Conservation (phyloP, 1,140 invertebrate genomes). For the Xylocopa sonorina region DNA sequence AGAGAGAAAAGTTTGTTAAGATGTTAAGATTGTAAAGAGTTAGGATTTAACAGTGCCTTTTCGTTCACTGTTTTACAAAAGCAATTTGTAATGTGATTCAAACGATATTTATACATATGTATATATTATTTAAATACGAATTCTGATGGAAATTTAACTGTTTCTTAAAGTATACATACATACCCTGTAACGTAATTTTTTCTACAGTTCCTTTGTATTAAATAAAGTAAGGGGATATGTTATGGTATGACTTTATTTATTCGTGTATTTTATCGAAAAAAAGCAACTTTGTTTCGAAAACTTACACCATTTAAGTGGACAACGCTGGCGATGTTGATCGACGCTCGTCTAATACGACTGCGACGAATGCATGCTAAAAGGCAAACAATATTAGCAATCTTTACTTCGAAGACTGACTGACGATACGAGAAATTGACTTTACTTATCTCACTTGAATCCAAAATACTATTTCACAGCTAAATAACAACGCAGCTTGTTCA, state of each 20-base stretch:
- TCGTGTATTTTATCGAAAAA: not conserved
- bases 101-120: conserved; percentile 44
- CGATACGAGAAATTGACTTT: too few species aligned
- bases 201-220: conserved; percentile 63
- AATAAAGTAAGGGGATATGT: conserved; percentile 49
- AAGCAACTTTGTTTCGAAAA: too few species aligned
- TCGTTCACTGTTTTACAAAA: conserved; percentile 62
- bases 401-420: too few species aligned
- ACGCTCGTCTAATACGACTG: too few species aligned
- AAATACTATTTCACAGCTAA: too few species aligned
- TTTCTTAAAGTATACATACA: conserved; percentile 50
- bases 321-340: too few species aligned
- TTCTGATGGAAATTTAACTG: conserved; percentile 48
- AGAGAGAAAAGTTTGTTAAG: conserved; percentile 32
- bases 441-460: too few species aligned
- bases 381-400: too few species aligned
- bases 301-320: too few species aligned
- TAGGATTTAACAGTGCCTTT: conserved; percentile 61
- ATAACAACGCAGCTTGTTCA: too few species aligned
- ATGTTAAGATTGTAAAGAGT: conserved; percentile 34
- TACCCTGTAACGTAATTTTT: conserved; percentile 53
- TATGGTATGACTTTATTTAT: conserved; percentile 35
- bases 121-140: conserved; percentile 40
- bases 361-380: too few species aligned
- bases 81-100: conserved; percentile 50